Conservation (phyloP, 2,888 invertebrate genomes). For the Digitonthophagus gazella region DNA sequence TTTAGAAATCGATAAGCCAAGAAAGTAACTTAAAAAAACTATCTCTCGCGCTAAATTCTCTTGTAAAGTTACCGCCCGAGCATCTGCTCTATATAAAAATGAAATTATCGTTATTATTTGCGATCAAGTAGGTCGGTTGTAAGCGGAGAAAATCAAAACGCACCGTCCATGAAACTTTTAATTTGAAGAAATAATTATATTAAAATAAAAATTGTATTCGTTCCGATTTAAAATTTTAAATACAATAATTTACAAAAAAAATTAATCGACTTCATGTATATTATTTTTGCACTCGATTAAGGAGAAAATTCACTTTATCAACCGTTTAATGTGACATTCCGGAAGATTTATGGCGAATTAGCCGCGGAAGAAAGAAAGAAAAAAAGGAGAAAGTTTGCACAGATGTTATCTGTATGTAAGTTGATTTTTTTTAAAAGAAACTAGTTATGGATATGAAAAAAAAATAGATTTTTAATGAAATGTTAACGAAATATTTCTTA, state of each 20-base stretch:
- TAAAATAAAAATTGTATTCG: too few relatives aligned
- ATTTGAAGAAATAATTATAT: too few relatives aligned
- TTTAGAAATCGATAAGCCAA: not conserved
- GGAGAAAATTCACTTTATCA: not conserved
- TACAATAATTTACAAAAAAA: not conserved
- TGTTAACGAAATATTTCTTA: too few relatives aligned
- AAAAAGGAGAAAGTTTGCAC: not conserved
- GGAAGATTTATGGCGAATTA: not conserved
- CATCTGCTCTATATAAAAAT: not conserved
- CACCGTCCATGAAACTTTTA: not conserved
- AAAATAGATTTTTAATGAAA: not conserved
- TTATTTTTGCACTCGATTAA: not conserved
- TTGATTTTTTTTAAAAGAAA: not conserved
- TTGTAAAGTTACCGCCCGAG: not conserved
- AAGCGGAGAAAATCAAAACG: not conserved
- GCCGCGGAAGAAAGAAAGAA: not conserved
- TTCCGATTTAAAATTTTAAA: too few relatives aligned
- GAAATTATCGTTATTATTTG: not conserved
- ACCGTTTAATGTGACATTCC: not conserved
- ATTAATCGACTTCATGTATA: not conserved
- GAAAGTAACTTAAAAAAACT: not conserved
- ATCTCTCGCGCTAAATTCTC: not conserved
- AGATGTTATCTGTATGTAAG: not conserved
- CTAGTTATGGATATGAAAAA: too few relatives aligned
- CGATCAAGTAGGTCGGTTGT: not conserved